Evolutionary conservation across 2,888 invertebrate species (phyloP).

Genomic region (Chymomyza procnemis): DNA sequence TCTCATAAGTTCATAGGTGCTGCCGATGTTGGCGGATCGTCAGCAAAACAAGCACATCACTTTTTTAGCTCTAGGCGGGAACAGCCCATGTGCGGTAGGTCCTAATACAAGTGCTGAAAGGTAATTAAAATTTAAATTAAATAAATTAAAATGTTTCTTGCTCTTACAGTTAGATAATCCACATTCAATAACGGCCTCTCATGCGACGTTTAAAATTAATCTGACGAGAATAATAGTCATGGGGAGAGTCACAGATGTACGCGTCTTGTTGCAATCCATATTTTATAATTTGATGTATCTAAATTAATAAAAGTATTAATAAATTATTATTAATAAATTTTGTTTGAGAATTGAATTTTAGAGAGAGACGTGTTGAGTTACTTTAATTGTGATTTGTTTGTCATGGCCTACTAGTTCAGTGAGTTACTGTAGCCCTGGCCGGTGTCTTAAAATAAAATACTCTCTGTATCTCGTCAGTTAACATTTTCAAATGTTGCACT

Average conservation of each 20-base stretch:
- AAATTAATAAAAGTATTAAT: neutral
- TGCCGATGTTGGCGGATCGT: neutral
- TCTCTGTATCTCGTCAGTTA: neutral
- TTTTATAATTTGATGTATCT: too few species aligned
- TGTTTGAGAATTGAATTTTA: too few species aligned
- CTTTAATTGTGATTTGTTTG: conserved; percentile 14
- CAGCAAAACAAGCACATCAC: neutral
- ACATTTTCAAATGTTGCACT: neutral
- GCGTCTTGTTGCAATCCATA: too few species aligned
- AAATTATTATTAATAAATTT: too few species aligned
- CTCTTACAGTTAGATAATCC: conserved; percentile 36
- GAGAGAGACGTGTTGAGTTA: conserved; percentile 31
- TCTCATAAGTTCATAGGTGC: neutral
- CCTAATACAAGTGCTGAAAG: conserved; percentile 9
- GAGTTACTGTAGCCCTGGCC: neutral
- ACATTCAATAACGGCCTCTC: conserved; percentile 30
- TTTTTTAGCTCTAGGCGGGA: neutral
- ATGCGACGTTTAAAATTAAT: conserved; percentile 34
- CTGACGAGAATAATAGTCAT: conserved; percentile 39
- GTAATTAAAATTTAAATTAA: neutral
- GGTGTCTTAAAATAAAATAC: neutral
- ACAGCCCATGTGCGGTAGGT: neutral
- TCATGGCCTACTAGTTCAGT: neutral
- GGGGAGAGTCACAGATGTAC: too few species aligned
- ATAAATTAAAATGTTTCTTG: too few species aligned